phyloP scores from a whole-genome alignment of 2,888 invertebrate genomes.

The Ectemnius cavifrons region DNA sequence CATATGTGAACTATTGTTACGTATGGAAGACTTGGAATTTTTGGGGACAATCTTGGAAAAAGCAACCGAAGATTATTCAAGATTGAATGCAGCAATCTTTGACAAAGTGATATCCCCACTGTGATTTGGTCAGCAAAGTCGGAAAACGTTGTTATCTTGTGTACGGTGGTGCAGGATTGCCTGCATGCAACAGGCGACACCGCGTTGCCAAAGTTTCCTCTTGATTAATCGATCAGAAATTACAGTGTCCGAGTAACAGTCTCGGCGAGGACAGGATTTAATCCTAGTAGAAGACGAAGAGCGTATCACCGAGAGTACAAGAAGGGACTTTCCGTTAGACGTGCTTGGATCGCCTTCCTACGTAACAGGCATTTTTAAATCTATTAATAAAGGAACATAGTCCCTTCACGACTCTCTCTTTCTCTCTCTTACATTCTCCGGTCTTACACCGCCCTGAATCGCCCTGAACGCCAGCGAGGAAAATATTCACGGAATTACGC shows the following conservation, averaged over 20 bases:
- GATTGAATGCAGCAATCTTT: too few relatives aligned
- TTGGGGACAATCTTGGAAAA: too few relatives aligned
- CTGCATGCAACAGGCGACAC: conserved; percentile 74
- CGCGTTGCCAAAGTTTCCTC: conserved; percentile 71
- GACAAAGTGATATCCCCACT: too few relatives aligned
- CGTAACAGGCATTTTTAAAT: not conserved
- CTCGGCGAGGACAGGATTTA: conserved; percentile 31
- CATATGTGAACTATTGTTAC: too few relatives aligned
- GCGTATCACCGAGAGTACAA: too few relatives aligned
- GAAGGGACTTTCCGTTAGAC: too few relatives aligned
- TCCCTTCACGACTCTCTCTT: not conserved
- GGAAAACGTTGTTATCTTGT: conserved; percentile 19
- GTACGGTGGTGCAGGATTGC: conserved; percentile 29
- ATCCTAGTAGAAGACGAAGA: too few relatives aligned
- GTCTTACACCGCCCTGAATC: conserved; percentile 20
- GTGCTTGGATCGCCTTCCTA: not conserved
- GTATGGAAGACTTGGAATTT: too few relatives aligned
- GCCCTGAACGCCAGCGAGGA: conserved; percentile 28
- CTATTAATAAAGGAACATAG: not conserved
- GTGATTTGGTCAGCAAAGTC: too few relatives aligned
- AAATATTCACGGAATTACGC: conserved; percentile 48
- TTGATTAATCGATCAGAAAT: conserved; percentile 71
- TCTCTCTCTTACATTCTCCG: not conserved
- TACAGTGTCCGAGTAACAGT: conserved; percentile 39
- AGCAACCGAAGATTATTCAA: too few relatives aligned